Base-by-base conservation (phyloP, 2,797 vertebrate species). In the Pipistrellus nathusii region DNA sequence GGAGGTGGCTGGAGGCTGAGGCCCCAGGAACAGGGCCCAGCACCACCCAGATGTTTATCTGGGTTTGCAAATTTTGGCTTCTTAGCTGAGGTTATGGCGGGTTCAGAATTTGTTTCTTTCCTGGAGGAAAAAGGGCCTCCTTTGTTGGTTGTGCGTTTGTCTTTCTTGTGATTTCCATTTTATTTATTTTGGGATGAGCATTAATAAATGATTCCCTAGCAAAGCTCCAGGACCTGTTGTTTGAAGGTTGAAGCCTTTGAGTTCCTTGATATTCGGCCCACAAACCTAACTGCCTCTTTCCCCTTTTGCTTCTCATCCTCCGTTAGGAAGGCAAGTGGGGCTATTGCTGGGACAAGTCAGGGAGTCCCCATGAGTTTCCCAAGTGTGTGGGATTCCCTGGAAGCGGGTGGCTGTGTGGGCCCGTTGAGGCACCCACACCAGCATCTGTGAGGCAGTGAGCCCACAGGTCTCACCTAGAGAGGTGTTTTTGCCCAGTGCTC, bases 141-240 rank as follows among this genome's bases (percentile, higher is more conserved):
- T 94, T 89, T 96, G 91, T 91, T 90, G 64, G 25, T 23, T 30
- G 21, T 90, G 20, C 23, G 18, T 68, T 51, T 55, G 35, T 38
- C 38, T 62, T 41, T 53, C n/a, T 55, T 18, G 0, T 38, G 3
- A 68, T 90, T 80, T 88, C 48, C 80, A 64, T 81, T 91, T 88
- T 73, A 23, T 81, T 82, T 87, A 46, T 72, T 55, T 23, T 12
- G 15, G 80, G 55, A 90, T 76, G 18, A 25, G 25, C 20, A 55
- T 17, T 81, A 97, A 95, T 96, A 97, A 96, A 97, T 6, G 57
- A 84, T 66, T n/a, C 46, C 27, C 62, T 64, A 35, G 35, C 0
- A 12, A 82, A 41, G n/a, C 23, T 38, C 20, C 7, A 57, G 25
- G 72, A 78, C 64, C 55, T 66, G 14, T 8, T n/a, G 12, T 55